phyloP scores from a whole-genome alignment of 2,797 vertebrate species.

The Sebastes cheni region DNA sequence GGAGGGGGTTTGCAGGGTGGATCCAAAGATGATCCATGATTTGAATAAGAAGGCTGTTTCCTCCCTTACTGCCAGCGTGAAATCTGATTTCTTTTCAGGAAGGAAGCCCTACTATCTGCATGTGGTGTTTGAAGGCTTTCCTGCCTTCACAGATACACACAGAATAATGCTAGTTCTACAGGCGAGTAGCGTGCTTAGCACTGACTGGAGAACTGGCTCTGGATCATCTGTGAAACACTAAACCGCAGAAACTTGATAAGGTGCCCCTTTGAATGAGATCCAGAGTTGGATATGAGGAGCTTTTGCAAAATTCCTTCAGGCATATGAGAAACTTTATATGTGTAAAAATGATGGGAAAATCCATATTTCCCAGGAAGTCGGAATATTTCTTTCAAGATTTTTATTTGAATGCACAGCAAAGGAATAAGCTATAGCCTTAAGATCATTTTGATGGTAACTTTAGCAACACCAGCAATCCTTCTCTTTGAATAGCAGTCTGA shows the following conservation, averaged over 20 bases:
- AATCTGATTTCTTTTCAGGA: constrained; percentile 54
- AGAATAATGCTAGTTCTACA: constrained; percentile 37
- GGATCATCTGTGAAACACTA: constrained; percentile 18
- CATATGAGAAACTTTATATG: not conserved
- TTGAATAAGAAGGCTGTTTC: constrained; percentile 64
- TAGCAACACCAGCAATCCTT: not conserved
- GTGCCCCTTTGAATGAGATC: constrained; percentile 15
- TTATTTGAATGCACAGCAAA: not conserved
- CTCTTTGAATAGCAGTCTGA: not conserved
- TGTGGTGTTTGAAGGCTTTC: constrained; percentile 37
- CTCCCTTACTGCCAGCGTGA: constrained; percentile 30
- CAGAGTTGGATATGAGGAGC: constrained; percentile 9
- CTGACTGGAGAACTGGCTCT: constrained; percentile 24
- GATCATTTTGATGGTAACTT: not conserved
- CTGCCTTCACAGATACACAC: constrained; percentile 13
- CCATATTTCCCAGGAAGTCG: not conserved
- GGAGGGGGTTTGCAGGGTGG: constrained; percentile 17
- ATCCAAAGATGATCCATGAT: constrained; percentile 59
- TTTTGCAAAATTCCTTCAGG: not conserved
- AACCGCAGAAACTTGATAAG: constrained; percentile 21
- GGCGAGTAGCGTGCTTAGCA: constrained; percentile 10
- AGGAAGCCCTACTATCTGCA: constrained; percentile 32
- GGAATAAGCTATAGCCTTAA: not conserved
- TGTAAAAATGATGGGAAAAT: too few species aligned
- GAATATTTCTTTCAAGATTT: not conserved